Percentiles rank a stretch among this genome's conserved stretches.
phyloP scores from a whole-genome alignment of 2,113 vertebrate genomes.

The Solenodon paradoxus region DNA sequence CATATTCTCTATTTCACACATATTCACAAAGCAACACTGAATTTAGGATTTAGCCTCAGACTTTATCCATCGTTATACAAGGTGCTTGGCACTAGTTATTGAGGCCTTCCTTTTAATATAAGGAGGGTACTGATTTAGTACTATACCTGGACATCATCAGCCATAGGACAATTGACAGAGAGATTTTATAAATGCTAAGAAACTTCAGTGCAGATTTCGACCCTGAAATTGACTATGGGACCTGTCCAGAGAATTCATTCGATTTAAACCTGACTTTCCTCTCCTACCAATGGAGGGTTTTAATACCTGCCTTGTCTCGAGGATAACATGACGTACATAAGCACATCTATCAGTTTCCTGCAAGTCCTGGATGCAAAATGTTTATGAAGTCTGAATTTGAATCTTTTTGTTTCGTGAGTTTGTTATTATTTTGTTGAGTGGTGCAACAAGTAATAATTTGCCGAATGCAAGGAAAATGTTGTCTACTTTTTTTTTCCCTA shows the following conservation, averaged over 20 bases:
- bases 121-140: neutral
- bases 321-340: neutral
- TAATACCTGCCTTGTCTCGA: neutral
- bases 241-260: neutral
- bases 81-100: neutral
- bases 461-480: neutral
- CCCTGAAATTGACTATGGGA: neutral
- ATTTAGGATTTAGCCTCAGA: conserved; percentile 57
- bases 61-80: neutral
- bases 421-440: neutral
- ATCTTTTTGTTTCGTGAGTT: neutral
- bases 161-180: neutral
- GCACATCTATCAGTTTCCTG: neutral
- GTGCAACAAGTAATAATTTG: neutral
- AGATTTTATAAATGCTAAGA: neutral
- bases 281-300: neutral
- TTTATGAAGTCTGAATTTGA: neutral
- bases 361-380: neutral
- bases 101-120: neutral
- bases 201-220: neutral
- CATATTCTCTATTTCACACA: neutral
- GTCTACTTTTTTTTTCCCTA: neutral
- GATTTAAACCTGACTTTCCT: neutral
- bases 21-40: neutral
- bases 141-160: neutral